Conservation (phyloP, 2,113 vertebrate genomes). For the Mugil cephalus region DNA sequence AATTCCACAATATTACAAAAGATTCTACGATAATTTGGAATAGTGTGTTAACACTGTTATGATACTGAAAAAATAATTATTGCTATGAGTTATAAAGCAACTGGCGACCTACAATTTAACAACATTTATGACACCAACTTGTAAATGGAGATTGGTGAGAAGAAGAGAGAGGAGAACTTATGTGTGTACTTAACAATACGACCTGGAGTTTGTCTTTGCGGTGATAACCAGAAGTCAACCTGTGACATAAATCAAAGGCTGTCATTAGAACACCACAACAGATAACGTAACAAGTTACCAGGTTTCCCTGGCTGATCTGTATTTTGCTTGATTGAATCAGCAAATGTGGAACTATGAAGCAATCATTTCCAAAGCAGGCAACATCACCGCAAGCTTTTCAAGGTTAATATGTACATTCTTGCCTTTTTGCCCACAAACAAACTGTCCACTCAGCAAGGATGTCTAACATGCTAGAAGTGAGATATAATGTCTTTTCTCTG, state of each 20-base stretch:
- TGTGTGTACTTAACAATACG: too few species aligned
- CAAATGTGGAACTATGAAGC: neutral
- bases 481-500: conserved; percentile 13
- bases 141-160: too few species aligned
- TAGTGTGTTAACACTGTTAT: too few species aligned
- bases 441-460: conserved; percentile 27
- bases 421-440: too few species aligned
- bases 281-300: neutral
- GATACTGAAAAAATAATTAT: too few species aligned
- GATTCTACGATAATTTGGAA: too few species aligned
- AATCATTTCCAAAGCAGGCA: neutral
- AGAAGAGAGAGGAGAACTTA: too few species aligned
- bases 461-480: conserved; percentile 7
- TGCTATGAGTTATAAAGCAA: too few species aligned
- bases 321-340: neutral
- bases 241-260: neutral
- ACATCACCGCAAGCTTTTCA: neutral
- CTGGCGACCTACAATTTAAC: too few species aligned
- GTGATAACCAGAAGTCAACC: neutral
- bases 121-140: too few species aligned
- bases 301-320: neutral
- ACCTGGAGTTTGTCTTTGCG: too few species aligned
- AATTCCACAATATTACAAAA: too few species aligned
- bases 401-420: neutral
- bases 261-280: neutral